A percentile compares a stretch with the other conserved stretches of the same genome.
These are phyloP conservation scores for Columba janthina DNA, from an alignment of 2,113 vertebrate species.

Conservation along the genomic window DNA sequence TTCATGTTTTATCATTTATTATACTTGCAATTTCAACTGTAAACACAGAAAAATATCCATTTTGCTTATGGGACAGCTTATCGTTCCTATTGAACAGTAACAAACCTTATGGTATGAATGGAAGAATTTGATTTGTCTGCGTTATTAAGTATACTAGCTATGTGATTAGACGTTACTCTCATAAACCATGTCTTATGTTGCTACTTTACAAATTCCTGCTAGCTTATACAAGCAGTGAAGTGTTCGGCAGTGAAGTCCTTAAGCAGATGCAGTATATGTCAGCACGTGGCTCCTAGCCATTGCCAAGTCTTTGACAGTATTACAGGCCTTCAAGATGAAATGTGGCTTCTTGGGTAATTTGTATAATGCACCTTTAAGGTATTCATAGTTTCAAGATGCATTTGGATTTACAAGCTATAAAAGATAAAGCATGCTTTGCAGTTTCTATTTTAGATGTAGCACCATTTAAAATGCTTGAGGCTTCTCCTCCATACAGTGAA, in stretches of 20 bases:
- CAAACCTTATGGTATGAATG: conserved; percentile 3
- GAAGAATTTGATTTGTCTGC: conserved; percentile 44
- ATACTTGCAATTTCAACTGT: neutral
- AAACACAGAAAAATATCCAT: neutral
- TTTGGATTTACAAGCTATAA: conserved; percentile 26
- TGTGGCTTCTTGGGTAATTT: conserved; percentile 4
- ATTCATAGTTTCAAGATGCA: conserved; percentile 3
- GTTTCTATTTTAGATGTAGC: neutral
- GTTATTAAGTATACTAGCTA: neutral
- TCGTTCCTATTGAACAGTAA: conserved; percentile 37
- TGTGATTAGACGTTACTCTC: conserved; percentile 9
- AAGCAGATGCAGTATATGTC: neutral
- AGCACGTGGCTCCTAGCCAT: neutral
- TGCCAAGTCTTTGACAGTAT: neutral
- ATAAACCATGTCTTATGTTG: neutral
- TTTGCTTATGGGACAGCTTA: conserved; percentile 45
- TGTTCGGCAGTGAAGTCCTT: neutral
- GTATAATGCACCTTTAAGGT: conserved; percentile 11
- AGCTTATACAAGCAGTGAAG: neutral
- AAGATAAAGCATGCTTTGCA: neutral
- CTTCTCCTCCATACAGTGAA: neutral
- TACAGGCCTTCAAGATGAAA: neutral
- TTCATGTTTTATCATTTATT: conserved; percentile 24
- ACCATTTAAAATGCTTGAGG: conserved; percentile 24
- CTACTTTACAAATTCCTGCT: neutral